Conservation (phyloP, 2,888 invertebrate genomes). For the Atethmia centrago region DNA sequence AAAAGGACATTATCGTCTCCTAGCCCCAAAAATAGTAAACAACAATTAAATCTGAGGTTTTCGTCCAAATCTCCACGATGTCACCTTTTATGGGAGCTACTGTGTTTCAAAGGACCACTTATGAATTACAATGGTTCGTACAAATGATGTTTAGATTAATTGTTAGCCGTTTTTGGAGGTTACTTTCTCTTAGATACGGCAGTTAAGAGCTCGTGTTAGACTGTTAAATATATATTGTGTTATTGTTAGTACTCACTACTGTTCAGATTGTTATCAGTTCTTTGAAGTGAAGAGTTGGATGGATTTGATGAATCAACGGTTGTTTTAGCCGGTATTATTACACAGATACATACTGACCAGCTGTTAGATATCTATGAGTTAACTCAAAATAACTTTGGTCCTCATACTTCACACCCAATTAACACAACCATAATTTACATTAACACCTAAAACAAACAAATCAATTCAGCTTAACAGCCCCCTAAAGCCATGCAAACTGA, state of each 20-base stretch:
- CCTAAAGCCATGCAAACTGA: constrained; percentile 6
- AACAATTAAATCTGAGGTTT: constrained; percentile 71
- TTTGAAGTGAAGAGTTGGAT: constrained; percentile 21
- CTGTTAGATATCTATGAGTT: background rate
- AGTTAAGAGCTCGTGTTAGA: constrained; percentile 42
- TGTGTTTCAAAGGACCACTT: constrained; percentile 74
- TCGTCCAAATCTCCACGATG: constrained; percentile 78
- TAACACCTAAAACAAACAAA: background rate
- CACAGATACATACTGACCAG: background rate
- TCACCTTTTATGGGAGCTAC: constrained; percentile 74
- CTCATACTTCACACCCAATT: constrained; percentile 15
- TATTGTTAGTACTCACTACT: constrained; percentile 53
- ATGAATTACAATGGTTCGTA: constrained; percentile 59
- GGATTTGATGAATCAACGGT: constrained; percentile 4
- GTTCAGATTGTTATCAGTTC: constrained; percentile 52
- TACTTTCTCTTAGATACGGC: constrained; percentile 58
- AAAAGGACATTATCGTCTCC: constrained; percentile 70
- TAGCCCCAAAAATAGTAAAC: constrained; percentile 63
- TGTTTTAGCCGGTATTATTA: background rate
- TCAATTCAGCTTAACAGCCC: background rate
- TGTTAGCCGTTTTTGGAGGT: constrained; percentile 65
- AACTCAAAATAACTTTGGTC: constrained; percentile 3
- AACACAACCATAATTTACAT: background rate
- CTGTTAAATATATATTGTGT: constrained; percentile 53
- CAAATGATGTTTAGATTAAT: constrained; percentile 65